phyloP scores from a whole-genome alignment of 1,140 invertebrate genomes.

The Apis laboriosa region DNA sequence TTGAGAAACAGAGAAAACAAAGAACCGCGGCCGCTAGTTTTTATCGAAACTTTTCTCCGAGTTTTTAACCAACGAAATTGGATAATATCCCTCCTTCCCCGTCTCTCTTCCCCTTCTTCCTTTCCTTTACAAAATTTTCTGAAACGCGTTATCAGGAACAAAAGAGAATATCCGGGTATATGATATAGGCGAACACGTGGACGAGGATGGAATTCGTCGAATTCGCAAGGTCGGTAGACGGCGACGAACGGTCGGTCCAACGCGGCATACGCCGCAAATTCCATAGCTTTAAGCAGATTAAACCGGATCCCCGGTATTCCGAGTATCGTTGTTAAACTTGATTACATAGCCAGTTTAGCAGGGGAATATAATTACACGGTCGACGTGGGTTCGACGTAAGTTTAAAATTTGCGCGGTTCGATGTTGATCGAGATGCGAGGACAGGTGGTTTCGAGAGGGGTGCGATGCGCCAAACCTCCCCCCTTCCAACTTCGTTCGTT shows the following conservation, averaged over 20 bases:
- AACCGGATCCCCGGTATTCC: conserved; percentile 9
- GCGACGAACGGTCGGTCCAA: background rate
- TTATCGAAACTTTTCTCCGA: conserved; percentile 7
- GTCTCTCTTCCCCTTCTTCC: background rate
- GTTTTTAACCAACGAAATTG: background rate
- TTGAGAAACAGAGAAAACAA: conserved; percentile 13
- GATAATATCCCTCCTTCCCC: background rate
- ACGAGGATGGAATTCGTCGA: background rate
- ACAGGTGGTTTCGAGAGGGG: background rate
- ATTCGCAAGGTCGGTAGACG: background rate
- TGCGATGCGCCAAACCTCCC: conserved; percentile 16
- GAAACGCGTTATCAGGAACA: background rate
- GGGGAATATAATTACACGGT: conserved; percentile 42
- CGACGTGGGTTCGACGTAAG: conserved; percentile 13
- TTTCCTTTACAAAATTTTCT: background rate
- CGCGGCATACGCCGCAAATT: conserved; percentile 18
- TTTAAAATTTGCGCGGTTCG: conserved; percentile 33
- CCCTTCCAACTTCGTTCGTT: background rate
- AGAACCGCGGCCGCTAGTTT: background rate
- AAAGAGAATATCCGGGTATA: no score
- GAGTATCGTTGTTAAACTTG: conserved; percentile 35
- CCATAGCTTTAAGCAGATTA: conserved; percentile 28
- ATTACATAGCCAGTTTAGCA: conserved; percentile 28
- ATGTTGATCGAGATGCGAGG: conserved; percentile 1
- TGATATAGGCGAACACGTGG: no score